phyloP scores from a whole-genome alignment of 2,113 vertebrate species.

The Megatriorchis doriae region DNA sequence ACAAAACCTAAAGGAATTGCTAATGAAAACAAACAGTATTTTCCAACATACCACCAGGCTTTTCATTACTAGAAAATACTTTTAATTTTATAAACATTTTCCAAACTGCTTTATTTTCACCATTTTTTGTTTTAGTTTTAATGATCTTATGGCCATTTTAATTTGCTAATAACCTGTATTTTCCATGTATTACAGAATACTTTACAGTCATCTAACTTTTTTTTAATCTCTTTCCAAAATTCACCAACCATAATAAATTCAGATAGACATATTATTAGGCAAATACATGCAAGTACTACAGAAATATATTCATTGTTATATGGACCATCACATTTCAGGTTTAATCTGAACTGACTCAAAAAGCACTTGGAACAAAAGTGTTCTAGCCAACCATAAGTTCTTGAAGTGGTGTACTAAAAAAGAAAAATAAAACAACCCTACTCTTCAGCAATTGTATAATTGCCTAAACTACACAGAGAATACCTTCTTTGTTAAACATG shows the following conservation, averaged over 20 bases:
- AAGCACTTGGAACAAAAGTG: conserved; percentile 46
- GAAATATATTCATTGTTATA: conserved; percentile 24
- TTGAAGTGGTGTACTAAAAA: conserved; percentile 22
- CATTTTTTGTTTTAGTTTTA: background rate
- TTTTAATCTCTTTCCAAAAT: conserved; percentile 37
- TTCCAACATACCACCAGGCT: background rate
- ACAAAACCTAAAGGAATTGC: conserved; percentile 54
- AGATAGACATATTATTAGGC: conserved; percentile 38
- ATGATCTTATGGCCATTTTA: background rate
- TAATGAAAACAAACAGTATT: conserved; percentile 61
- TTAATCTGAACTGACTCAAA: conserved; percentile 58
- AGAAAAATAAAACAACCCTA: background rate
- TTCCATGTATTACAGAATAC: background rate
- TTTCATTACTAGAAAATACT: conserved; percentile 32
- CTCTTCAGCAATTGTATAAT: conserved; percentile 28
- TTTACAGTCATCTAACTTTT: background rate
- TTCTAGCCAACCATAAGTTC: conserved; percentile 26
- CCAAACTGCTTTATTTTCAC: conserved; percentile 25
- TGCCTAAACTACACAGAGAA: conserved; percentile 47
- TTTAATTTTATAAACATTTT: conserved; percentile 41
- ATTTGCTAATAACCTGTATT: conserved; percentile 3
- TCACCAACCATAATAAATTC: conserved; percentile 33
- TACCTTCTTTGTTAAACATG: conserved; percentile 45
- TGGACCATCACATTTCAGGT: conserved; percentile 18
- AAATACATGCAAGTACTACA: conserved; percentile 33